Conservation (phyloP, 2,113 vertebrate species). For the Merops nubicus region DNA sequence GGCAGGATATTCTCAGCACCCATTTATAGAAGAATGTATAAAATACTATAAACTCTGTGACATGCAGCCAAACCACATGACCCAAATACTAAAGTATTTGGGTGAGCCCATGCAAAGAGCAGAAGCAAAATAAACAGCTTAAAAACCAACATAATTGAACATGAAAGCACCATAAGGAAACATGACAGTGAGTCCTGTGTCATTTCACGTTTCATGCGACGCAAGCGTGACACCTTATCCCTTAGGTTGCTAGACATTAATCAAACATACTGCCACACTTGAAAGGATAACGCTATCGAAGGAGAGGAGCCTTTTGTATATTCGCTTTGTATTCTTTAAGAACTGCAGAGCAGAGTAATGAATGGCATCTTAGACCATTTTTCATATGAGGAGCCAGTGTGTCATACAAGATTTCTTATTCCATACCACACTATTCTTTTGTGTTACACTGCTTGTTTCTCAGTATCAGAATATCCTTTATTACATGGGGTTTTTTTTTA, state of each 20-base stretch:
- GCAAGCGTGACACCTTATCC: conserved; percentile 46
- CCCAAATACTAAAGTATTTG: not conserved
- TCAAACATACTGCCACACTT: conserved; percentile 57
- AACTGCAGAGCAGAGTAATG: conserved; percentile 55
- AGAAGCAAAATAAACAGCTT: not conserved
- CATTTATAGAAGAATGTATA: not conserved
- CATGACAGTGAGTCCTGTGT: conserved; percentile 34
- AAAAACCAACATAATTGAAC: conserved; percentile 36
- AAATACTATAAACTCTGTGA: not conserved
- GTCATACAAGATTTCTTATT: conserved; percentile 65
- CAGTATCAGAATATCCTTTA: conserved; percentile 46
- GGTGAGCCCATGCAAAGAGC: not conserved
- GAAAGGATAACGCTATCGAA: conserved; percentile 57
- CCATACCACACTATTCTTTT: conserved; percentile 64
- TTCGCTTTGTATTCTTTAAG: conserved; percentile 70
- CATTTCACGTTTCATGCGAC: conserved; percentile 59
- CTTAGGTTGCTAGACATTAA: conserved; percentile 68
- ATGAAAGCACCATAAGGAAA: conserved; percentile 43
- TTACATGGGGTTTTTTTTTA: not conserved
- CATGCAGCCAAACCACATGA: not conserved
- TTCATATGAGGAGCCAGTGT: conserved; percentile 56
- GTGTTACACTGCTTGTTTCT: conserved; percentile 70
- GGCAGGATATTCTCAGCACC: not conserved
- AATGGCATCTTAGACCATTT: conserved; percentile 69
- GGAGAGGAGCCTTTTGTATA: conserved; percentile 63